A percentile compares a stretch with the other conserved stretches of the same genome.
phyloP scores from a whole-genome alignment of 2,888 invertebrate genomes.

The Lasioglossum morio region DNA sequence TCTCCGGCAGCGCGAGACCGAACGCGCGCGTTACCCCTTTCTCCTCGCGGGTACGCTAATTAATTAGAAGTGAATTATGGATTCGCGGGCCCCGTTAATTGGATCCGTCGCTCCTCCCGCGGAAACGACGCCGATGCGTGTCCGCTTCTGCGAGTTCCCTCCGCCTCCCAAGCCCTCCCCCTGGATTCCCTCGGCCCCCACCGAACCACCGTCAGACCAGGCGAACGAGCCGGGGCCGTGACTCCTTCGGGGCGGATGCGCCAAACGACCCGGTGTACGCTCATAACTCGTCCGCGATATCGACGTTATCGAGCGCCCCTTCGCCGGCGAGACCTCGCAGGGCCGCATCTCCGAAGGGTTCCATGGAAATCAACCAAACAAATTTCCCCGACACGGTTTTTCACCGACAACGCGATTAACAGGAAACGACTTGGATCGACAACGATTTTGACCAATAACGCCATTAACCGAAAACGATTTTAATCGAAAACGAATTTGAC shows the following conservation, averaged over 20 bases:
- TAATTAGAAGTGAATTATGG: constrained; percentile 81
- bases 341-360: constrained; percentile 44
- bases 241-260: constrained; percentile 61
- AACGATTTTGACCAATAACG: no score
- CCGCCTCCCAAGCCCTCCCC: constrained; percentile 12
- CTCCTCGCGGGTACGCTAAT: constrained; percentile 68
- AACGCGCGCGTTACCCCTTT: not conserved
- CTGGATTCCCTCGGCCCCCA: not conserved
- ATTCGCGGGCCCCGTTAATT: constrained; percentile 75
- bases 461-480: no score
- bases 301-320: constrained; percentile 61
- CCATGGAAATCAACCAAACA: no score
- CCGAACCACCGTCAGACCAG: not conserved
- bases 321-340: constrained; percentile 32
- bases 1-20: constrained; percentile 12
- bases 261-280: constrained; percentile 52
- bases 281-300: constrained; percentile 54
- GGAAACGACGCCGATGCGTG: constrained; percentile 58
- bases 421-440: no score
- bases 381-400: no score
- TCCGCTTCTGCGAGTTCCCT: constrained; percentile 47
- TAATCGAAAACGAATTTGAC: no score
- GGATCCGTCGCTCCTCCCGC: constrained; percentile 69
- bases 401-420: no score
- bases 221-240: constrained; percentile 42